A percentile compares a stretch with the other conserved stretches of the same genome.
These are phyloP conservation scores for Tethya wilhelma DNA, from an alignment of 37 sponge, comb jelly and placozoan genomes.

Conservation along the genomic window DNA sequence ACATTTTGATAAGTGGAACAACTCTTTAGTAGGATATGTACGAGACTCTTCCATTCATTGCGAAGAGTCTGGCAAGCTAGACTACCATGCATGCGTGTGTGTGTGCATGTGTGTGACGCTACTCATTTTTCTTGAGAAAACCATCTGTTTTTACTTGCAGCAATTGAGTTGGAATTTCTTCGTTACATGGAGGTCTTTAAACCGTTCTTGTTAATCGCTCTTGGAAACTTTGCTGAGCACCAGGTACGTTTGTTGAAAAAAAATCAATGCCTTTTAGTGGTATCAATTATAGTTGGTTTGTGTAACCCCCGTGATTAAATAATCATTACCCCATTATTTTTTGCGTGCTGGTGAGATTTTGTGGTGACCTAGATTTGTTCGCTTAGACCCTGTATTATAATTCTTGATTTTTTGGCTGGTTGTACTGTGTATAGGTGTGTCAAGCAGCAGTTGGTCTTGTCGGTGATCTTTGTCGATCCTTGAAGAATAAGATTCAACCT, in stretches of 20 bases:
- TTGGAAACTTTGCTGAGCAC: constrained; percentile 75
- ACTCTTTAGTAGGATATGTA: too few species aligned
- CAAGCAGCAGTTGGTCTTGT: constrained; percentile 95
- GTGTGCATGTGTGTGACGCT: background rate
- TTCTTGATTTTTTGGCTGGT: too few species aligned
- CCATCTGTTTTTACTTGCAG: constrained; percentile 27
- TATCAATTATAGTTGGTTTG: too few species aligned
- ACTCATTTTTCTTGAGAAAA: background rate
- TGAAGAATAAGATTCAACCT: constrained; percentile 49
- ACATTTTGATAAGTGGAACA: too few species aligned
- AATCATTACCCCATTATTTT: too few species aligned
- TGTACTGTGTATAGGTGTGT: constrained; percentile 83
- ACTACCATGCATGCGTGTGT: too few species aligned
- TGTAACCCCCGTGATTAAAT: too few species aligned
- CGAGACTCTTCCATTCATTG: too few species aligned
- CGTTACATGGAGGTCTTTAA: constrained; percentile 89
- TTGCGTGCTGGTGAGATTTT: background rate
- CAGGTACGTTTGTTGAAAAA: too few species aligned
- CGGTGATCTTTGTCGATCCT: constrained; percentile 90
- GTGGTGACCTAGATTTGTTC: background rate
- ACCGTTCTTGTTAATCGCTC: constrained; percentile 64
- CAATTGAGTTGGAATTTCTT: constrained; percentile 65
- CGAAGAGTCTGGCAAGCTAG: too few species aligned
- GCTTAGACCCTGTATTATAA: too few species aligned
- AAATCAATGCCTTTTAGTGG: too few species aligned